Conservation (phyloP, 2,888 invertebrate species). For the Perdita meconis region DNA sequence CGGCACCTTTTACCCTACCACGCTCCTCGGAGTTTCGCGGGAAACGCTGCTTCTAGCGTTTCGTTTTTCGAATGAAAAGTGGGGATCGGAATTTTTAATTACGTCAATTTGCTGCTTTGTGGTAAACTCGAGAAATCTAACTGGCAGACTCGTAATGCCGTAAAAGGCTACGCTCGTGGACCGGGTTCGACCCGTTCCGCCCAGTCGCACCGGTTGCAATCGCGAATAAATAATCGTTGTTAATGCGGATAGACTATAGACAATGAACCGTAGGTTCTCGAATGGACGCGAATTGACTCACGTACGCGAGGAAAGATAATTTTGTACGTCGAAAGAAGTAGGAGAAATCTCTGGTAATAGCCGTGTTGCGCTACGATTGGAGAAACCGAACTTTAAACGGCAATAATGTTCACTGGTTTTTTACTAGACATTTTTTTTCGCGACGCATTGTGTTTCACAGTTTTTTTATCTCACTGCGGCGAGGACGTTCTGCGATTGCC, state of each 20-base stretch:
- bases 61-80: conserved; percentile 30
- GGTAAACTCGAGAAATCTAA: background rate
- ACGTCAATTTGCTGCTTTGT: background rate
- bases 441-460: background rate
- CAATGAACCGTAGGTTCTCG: conserved; percentile 5
- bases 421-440: background rate
- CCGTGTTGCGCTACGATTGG: conserved; percentile 14
- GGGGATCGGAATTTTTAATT: background rate
- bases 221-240: background rate
- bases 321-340: conserved; percentile 10
- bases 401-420: background rate
- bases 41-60: background rate
- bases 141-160: background rate
- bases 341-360: conserved; percentile 15
- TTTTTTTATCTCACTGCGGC: background rate
- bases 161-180: conserved; percentile 17
- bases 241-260: background rate
- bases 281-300: background rate
- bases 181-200: conserved; percentile 28
- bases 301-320: background rate
- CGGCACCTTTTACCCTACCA: background rate
- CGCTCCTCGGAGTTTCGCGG: background rate
- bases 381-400: background rate
- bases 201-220: background rate
- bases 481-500: conserved; percentile 10